Conservation (phyloP, 2,797 vertebrate species). For the Gouania willdenowi region DNA sequence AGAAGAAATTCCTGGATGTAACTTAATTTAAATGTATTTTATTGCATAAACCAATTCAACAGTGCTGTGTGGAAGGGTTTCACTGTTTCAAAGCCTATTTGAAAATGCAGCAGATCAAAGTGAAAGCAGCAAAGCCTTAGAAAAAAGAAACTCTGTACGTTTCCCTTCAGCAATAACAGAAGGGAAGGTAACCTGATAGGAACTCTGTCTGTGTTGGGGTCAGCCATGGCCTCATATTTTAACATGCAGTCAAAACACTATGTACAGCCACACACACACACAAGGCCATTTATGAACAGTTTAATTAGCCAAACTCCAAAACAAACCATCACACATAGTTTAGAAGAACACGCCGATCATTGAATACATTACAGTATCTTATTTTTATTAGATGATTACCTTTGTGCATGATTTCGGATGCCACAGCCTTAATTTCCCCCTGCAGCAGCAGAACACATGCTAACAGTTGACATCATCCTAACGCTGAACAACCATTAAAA, state of each 20-base stretch:
- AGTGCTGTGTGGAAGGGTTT: neutral
- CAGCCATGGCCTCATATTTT: too few relatives aligned
- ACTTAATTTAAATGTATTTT: constrained; percentile 2
- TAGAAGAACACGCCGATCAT: neutral
- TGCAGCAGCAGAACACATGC: constrained; percentile 26
- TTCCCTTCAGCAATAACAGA: too few relatives aligned
- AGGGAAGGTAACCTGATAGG: too few relatives aligned
- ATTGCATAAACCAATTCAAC: neutral
- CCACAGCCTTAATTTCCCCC: constrained; percentile 3
- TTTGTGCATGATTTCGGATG: constrained; percentile 1
- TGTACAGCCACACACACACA: neutral
- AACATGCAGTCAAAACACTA: neutral
- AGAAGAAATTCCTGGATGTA: constrained; percentile 2
- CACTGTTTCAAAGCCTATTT: too few relatives aligned
- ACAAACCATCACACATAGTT: too few relatives aligned
- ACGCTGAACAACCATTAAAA: constrained; percentile 8
- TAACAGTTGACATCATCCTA: constrained; percentile 17
- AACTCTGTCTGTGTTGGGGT: too few relatives aligned
- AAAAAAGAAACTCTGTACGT: too few relatives aligned
- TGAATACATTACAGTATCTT: constrained; percentile 4
- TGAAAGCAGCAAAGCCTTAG: neutral
- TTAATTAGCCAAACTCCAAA: neutral
- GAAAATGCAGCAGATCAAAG: neutral
- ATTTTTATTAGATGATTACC: constrained; percentile 14
- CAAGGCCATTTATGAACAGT: too few relatives aligned